Percentiles rank a stretch among this genome's conserved stretches.
Evolutionary conservation across 2,888 invertebrate species (phyloP).

Genomic region (Dendrolimus pini): DNA sequence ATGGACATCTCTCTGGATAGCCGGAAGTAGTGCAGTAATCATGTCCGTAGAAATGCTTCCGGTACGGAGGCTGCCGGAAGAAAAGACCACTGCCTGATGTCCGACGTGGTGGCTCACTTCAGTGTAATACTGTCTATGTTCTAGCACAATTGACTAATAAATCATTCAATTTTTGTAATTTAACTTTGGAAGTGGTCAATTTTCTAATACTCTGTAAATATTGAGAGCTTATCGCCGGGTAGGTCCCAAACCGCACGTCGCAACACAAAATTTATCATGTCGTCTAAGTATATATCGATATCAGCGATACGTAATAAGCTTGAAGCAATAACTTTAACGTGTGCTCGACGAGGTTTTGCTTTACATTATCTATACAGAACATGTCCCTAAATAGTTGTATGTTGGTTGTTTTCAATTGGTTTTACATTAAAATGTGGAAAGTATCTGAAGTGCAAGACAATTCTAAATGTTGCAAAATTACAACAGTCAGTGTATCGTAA

Average conservation of each 20-base stretch:
- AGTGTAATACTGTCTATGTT: conserved; percentile 49
- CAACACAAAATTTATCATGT: conserved; percentile 56
- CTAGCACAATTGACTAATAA: conserved; percentile 61
- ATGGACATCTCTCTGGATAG: conserved; percentile 60
- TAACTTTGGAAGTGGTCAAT: conserved; percentile 72
- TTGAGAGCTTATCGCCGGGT: conserved; percentile 73
- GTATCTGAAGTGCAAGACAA: conserved; percentile 56
- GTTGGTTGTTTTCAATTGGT: conserved; percentile 64
- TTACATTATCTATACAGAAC: conserved; percentile 51
- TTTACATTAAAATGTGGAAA: conserved; percentile 50
- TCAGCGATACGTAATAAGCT: conserved; percentile 65
- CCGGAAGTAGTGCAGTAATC: conserved; percentile 31
- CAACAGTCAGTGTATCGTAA: conserved; percentile 67
- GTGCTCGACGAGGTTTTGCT: conserved; percentile 64
- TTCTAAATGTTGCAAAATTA: conserved; percentile 62
- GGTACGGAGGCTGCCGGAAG: conserved; percentile 12
- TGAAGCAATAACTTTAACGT: conserved; percentile 65
- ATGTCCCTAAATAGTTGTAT: conserved; percentile 65
- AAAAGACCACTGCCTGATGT: conserved; percentile 7
- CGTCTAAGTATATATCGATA: conserved; percentile 49
- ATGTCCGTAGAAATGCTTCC: conserved; percentile 8
- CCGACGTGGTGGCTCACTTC: conserved; percentile 12
- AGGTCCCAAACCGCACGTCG: conserved; percentile 65
- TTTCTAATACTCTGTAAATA: conserved; percentile 74
- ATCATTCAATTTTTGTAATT: conserved; percentile 65